Conservation (phyloP, 2,113 vertebrate genomes). For the Pteruthius melanotis region DNA sequence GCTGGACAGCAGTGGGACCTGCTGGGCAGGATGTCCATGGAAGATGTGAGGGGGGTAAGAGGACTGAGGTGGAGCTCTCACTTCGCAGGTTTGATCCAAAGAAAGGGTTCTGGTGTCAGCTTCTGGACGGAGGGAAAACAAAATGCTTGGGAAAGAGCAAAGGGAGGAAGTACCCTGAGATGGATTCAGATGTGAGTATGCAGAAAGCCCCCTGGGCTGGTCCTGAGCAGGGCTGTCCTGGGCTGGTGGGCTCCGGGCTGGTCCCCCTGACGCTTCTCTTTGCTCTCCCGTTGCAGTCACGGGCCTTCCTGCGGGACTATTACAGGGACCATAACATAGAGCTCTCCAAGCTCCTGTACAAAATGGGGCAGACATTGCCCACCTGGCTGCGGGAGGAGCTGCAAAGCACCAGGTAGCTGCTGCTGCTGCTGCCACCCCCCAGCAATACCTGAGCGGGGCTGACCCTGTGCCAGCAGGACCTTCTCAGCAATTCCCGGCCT, state of each 20-base stretch:
- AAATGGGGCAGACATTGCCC: constrained; percentile 92
- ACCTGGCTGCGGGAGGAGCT: constrained; percentile 95
- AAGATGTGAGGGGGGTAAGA: not conserved
- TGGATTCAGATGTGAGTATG: constrained; percentile 89
- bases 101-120: constrained; percentile 98
- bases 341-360: constrained; percentile 95
- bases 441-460: not conserved
- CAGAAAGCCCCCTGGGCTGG: not conserved
- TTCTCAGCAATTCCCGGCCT: constrained; percentile 66
- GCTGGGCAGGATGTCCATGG: not conserved
- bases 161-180: constrained; percentile 93
- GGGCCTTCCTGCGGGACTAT: constrained; percentile 89
- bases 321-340: constrained; percentile 95
- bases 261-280: not conserved
- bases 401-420: constrained; percentile 92
- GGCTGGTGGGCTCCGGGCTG: not conserved
- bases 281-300: constrained; percentile 74
- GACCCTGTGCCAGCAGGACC: not conserved
- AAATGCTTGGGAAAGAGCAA: constrained; percentile 98
- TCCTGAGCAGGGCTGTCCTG: fast-evolving
- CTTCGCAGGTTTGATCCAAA: constrained; percentile 89
- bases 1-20: not conserved
- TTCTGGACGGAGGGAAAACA: constrained; percentile 92
- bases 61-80: not conserved
- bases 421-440: not conserved